These are phyloP conservation scores for Chymomyza costata DNA, from an alignment of 1,140 invertebrate genomes.

Conservation along the genomic window DNA sequence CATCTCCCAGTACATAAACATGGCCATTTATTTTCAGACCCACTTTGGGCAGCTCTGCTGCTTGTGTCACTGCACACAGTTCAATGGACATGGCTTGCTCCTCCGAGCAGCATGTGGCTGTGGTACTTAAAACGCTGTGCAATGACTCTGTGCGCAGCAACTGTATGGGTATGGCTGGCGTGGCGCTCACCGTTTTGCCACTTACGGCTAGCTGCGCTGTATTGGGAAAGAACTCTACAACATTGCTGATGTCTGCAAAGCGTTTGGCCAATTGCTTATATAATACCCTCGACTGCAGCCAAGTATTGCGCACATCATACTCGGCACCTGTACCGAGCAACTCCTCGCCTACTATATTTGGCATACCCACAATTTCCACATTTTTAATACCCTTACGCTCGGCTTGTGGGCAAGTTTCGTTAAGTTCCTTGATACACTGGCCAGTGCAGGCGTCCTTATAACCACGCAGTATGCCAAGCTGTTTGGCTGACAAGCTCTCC, in stretches of 20 bases:
- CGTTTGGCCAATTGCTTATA: conserved; percentile 35
- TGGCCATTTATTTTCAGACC: conserved; percentile 35
- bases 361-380: conserved; percentile 56
- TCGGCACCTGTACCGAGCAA: conserved; percentile 31
- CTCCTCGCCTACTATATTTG: conserved; percentile 30
- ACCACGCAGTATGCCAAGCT: too few species aligned
- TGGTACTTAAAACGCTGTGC: conserved; percentile 22
- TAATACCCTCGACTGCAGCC: conserved; percentile 44
- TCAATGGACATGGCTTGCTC: too few species aligned
- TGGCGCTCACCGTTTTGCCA: conserved; percentile 27
- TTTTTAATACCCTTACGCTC: conserved; percentile 23
- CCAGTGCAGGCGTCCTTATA: conserved; percentile 22
- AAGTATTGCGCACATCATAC: conserved; percentile 13
- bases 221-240: conserved; percentile 59
- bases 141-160: conserved; percentile 16
- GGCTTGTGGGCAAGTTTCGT: conserved; percentile 42
- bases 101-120: background rate
- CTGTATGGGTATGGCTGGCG: too few species aligned
- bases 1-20: conserved; percentile 17
- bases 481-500: background rate
- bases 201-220: conserved; percentile 39
- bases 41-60: conserved; percentile 12
- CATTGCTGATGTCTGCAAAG: conserved; percentile 35
- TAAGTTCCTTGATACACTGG: background rate
- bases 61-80: too few species aligned